Evolutionary conservation across 2,797 vertebrate genomes (phyloP).

Genomic region (Furcifer pardalis): DNA sequence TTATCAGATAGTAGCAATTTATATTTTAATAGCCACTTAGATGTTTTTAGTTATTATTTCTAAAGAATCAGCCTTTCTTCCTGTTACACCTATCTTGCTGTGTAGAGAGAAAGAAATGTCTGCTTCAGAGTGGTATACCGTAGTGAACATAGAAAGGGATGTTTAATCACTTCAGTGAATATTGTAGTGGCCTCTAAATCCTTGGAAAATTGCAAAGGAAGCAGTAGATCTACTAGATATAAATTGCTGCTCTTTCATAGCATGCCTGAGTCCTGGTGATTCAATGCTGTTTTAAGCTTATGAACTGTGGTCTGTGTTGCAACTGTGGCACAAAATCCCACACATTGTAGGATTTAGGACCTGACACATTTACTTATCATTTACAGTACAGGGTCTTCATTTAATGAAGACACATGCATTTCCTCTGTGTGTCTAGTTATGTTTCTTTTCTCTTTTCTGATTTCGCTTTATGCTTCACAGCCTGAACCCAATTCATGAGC

Average conservation of each 20-base stretch:
- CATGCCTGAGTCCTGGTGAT: not conserved
- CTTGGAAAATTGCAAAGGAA: not conserved
- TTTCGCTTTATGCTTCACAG: not conserved
- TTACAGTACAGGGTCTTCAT: too few relatives aligned
- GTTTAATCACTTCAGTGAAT: not conserved
- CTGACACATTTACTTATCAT: too few relatives aligned
- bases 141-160: not conserved
- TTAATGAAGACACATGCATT: not conserved
- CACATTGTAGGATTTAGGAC: not conserved
- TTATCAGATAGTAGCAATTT: not conserved
- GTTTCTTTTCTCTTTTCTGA: not conserved
- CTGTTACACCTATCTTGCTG: conserved; percentile 7
- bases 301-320: not conserved
- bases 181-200: not conserved
- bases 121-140: not conserved
- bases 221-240: too few relatives aligned
- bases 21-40: conserved; percentile 33
- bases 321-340: not conserved
- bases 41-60: conserved; percentile 38
- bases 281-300: not conserved
- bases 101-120: not conserved
- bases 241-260: too few relatives aligned
- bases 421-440: not conserved
- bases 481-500: too few relatives aligned
- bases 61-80: conserved; percentile 14